These are phyloP conservation scores for Tetrax tetrax DNA, from an alignment of 2,113 vertebrate species.

Conservation along the genomic window DNA sequence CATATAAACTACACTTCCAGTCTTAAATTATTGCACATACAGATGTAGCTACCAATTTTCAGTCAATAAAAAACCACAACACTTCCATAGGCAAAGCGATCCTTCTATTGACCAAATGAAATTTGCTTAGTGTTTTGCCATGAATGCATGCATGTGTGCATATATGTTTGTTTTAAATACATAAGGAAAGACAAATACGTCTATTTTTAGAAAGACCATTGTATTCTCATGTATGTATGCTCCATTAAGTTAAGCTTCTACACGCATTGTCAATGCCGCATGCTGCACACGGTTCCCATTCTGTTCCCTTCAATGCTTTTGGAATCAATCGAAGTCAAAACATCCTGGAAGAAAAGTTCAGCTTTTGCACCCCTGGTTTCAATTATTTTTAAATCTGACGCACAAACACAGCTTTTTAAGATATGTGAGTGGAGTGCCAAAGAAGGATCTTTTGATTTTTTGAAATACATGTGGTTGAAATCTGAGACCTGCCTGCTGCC, in stretches of 20 bases:
- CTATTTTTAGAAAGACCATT: neutral
- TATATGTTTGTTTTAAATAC: neutral
- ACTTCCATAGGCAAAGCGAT: rapidly evolving
- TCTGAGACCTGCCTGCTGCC: slow-evolving; percentile 86
- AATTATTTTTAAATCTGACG: slow-evolving; percentile 85
- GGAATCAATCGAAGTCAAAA: slow-evolving; percentile 78
- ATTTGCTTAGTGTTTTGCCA: neutral
- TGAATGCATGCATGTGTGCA: neutral
- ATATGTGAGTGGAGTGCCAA: slow-evolving; percentile 84
- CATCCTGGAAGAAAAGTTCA: slow-evolving; percentile 79
- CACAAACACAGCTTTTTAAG: slow-evolving; percentile 83
- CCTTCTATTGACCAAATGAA: neutral
- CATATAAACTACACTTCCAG: neutral
- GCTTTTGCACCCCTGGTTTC: slow-evolving; percentile 77
- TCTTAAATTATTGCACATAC: neutral
- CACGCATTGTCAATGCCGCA: rapidly evolving
- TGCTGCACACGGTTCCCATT: slow-evolving; percentile 41
- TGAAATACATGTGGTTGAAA: slow-evolving; percentile 97
- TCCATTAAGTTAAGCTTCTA: neutral
- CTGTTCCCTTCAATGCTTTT: slow-evolving; percentile 67
- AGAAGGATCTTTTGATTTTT: slow-evolving; percentile 87
- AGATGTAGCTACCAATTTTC: neutral
- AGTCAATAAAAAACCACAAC: neutral
- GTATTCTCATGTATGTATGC: neutral
- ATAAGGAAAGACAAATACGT: neutral